Conservation (phyloP, 1,140 invertebrate species). For the Bombus pascuorum region DNA sequence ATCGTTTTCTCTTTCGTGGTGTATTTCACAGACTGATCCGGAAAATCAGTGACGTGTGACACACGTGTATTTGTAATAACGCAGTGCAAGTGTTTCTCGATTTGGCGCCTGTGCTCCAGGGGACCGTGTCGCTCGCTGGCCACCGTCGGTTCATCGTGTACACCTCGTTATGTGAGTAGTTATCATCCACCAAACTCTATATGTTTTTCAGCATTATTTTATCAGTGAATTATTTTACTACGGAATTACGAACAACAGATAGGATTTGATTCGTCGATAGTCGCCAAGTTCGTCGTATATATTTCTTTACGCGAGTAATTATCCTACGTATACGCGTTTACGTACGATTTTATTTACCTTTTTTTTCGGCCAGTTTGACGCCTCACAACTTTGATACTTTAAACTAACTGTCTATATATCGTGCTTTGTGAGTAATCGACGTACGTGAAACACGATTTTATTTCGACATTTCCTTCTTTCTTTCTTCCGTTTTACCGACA, state of each 20-base stretch:
- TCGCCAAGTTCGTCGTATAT: no score
- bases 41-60: constrained; percentile 38
- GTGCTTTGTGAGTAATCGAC: no score
- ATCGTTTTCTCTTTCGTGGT: constrained; percentile 22
- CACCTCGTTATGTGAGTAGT: constrained; percentile 53
- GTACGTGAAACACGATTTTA: no score
- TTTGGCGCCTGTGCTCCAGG: not conserved
- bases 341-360: no score
- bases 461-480: no score
- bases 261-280: no score
- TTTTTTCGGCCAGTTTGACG: no score
- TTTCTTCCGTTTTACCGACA: no score
- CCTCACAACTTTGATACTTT: no score
- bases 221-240: not conserved
- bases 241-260: not conserved
- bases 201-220: not conserved
- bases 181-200: not conserved
- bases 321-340: no score
- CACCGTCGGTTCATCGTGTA: constrained; percentile 39
- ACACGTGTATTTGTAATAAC: constrained; percentile 44
- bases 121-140: constrained; percentile 15
- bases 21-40: constrained; percentile 12
- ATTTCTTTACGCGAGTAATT: no score
- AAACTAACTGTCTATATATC: no score
- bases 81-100: constrained; percentile 47